phyloP scores from a whole-genome alignment of 2,113 vertebrate species.

The Lophochroa leadbeateri region DNA sequence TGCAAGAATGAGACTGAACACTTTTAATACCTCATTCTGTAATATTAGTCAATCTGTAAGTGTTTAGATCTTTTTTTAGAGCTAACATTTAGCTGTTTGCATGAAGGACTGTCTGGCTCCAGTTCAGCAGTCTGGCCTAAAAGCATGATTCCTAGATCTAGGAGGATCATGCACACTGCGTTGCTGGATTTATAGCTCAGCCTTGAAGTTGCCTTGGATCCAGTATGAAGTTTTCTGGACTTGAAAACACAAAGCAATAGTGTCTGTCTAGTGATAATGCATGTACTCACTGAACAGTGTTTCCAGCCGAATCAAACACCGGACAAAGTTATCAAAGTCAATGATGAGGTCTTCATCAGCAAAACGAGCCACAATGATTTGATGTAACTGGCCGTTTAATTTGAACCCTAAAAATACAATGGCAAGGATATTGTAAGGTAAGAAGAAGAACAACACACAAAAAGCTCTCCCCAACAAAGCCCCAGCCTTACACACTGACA shows the following conservation, averaged over 20 bases:
- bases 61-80: neutral
- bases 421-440: neutral
- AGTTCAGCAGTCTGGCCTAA: neutral
- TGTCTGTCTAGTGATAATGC: neutral
- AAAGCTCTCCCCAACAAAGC: neutral
- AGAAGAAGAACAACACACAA: rapidly evolving
- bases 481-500: neutral
- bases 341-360: conserved; percentile 76
- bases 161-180: neutral
- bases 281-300: conserved; percentile 79
- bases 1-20: neutral
- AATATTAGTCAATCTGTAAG: neutral
- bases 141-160: neutral
- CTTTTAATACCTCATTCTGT: neutral
- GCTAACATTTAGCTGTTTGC: neutral
- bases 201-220: neutral
- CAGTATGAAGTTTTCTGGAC: neutral
- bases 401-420: conserved; percentile 71
- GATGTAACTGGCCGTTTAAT: conserved; percentile 73
- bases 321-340: conserved; percentile 80
- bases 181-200: neutral
- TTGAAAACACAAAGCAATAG: neutral
- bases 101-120: neutral
- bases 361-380: conserved; percentile 79
- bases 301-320: conserved; percentile 79